These are phyloP conservation scores for Torymus auratus DNA, from an alignment of 2,888 invertebrate genomes.

Conservation along the genomic window DNA sequence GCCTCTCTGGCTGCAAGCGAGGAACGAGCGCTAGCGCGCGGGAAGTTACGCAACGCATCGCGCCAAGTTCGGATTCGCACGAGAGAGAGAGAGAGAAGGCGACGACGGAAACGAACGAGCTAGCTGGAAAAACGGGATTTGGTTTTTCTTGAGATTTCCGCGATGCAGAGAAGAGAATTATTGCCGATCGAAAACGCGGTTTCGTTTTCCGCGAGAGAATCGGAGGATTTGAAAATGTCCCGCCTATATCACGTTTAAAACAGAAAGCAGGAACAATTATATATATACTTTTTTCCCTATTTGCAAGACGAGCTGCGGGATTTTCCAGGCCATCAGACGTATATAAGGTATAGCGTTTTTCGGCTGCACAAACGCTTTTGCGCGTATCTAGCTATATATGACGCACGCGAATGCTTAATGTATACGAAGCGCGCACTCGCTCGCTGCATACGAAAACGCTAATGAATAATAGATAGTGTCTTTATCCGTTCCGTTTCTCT, in stretches of 20 bases:
- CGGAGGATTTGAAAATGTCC: no score
- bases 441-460: slow-evolving; percentile 63
- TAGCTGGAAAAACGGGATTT: no score
- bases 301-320: no score
- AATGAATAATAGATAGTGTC: slow-evolving; percentile 64
- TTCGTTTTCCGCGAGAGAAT: no score
- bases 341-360: not conserved
- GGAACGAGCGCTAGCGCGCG: slow-evolving; percentile 22
- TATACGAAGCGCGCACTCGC: slow-evolving; percentile 59
- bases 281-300: no score
- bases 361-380: not conserved
- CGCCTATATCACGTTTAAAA: no score
- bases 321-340: no score
- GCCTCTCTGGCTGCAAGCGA: slow-evolving; percentile 57
- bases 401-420: slow-evolving; percentile 57
- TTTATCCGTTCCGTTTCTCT: slow-evolving; percentile 50
- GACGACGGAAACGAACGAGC: not conserved
- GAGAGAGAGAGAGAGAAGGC: no score
- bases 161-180: no score
- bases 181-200: no score
- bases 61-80: slow-evolving; percentile 39
- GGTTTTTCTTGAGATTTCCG: no score
- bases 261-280: no score
- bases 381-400: not conserved
- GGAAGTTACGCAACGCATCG: slow-evolving; percentile 50